Conservation (phyloP, 2,113 vertebrate species). For the Psammodynastes pulverulentus region DNA sequence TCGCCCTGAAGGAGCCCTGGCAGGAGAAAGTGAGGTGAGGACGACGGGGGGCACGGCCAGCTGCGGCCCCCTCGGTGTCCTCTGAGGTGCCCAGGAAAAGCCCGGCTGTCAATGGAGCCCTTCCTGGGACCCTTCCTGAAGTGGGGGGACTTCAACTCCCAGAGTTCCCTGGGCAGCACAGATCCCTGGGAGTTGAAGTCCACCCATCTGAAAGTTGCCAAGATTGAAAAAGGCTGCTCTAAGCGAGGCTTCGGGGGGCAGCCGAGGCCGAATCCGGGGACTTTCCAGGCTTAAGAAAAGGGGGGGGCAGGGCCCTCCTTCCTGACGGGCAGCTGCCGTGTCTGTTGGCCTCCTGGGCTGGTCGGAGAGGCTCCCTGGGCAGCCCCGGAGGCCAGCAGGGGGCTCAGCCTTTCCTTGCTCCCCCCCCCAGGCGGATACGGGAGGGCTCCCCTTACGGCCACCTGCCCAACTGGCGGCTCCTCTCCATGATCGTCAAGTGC, state of each 20-base stretch:
- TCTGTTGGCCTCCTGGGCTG: not conserved
- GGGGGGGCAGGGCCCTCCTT: not conserved
- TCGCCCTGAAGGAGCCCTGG: conserved; percentile 97
- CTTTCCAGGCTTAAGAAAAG: not conserved
- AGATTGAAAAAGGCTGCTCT: not conserved
- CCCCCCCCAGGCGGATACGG: conserved; percentile 79
- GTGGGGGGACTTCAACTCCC: not conserved
- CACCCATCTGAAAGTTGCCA: no score
- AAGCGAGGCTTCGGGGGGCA: not conserved
- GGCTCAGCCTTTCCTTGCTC: accelerated
- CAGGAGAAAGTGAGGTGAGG: conserved; percentile 92
- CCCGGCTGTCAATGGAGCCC: not conserved
- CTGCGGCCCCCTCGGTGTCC: no score
- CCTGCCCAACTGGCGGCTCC: conserved; percentile 87
- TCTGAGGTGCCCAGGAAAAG: no score
- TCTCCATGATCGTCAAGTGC: conserved; percentile 95
- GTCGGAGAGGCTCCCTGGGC: no score
- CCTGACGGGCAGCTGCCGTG: not conserved
- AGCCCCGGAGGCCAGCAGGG: not conserved
- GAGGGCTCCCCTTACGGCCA: conserved; percentile 93
- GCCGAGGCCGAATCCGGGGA: not conserved
- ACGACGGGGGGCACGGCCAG: no score
- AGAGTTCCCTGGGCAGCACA: not conserved
- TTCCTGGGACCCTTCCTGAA: not conserved
- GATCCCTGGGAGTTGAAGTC: no score